Base-by-base conservation (phyloP, 2,113 vertebrate genomes). In the Plecturocebus donacophilus region DNA sequence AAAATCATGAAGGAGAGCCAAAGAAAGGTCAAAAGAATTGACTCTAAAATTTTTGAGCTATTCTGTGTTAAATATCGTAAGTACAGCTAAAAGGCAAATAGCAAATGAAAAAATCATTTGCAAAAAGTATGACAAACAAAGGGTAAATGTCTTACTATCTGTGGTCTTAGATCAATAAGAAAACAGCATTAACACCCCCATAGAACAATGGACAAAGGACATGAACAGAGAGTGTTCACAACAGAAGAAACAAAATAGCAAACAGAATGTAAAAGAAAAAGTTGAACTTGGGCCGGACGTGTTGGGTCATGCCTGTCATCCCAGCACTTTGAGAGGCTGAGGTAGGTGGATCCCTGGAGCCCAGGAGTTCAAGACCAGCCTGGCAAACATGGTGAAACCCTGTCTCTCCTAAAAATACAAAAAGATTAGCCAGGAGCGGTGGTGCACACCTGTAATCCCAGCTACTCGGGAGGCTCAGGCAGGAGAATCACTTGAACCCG, bases 1-100 rank as follows among this genome's bases (percentile, higher is more conserved):
- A 96, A 97, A 96, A 35, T 23, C 73, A 42, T 94, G 87, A 92
- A 95, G 75, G 47, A 75, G 90, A 71, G 87, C 94, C 90, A 96
- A 96, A 85, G 86, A 87, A 95, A 96, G 94, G 81, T 92, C 90
- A 94, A 40, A 21, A 30, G 75, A 80, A 42, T 61, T 73, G n/a
- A 76, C 38, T 79, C 40, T 47, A 66, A 76, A 70, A 52, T 49
- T 61, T 81, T 76, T 83, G 70, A 90, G 32, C 73, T 76, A 49
- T 52, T 89, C 80, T 90, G 0, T 85, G 70, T 85, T 93, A 91
- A 93, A 38, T 87, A 76, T 58, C 64, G 66, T 79, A 83, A 93
- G 75, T 27, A 71, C 58, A 97, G 70, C 95, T 56, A 92, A 93
- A 93, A 70, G 27, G 21, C 92, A 90, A 73, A 68, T 61, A 64